Base-by-base conservation (phyloP, 2,113 vertebrate species). In the Lophotis ruficrista region DNA sequence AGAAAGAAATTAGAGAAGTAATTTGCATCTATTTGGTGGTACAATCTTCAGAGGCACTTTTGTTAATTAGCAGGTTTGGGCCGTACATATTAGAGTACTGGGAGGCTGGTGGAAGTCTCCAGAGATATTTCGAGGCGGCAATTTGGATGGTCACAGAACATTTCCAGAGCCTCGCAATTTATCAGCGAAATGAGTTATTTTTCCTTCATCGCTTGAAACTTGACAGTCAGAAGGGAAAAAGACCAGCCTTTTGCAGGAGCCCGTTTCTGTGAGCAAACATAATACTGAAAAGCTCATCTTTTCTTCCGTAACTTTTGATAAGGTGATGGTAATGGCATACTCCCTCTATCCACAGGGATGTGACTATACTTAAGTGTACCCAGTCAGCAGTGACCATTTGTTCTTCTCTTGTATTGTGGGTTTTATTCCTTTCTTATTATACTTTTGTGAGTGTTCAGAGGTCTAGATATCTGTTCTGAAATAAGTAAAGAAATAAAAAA, bases 1-100 rank as follows among this genome's bases (percentile, higher is more conserved):
- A 93, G 76, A 93, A 89, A 92, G 90, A 94, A 96, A 94, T 92
- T 72, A 94, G 81, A 95, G 81, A 80, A 87, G 60, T 71, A 92
- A 94, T 97, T 95, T 96, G 83, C 94, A 96, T 94, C 89, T 96
- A 66, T 93, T 91, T 95, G 80, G 75, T 61, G 43, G 78, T 83
- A 81, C 68, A 84, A 47, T 56, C 89, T 89, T 96, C 92, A 93
- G 94, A 96, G 93, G 81, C 70, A 43, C 75, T 91, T 91, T 28
- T 78, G 78, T 90, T 95, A 96, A 95, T 97, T 94, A 94, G 94
- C 70, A 95, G 82, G 58, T 88, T 91, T 77, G 91, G 83, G 73
- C 82, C 70, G 81, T 45, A 82, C 38, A 5, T 72, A 41, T 66
- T 48, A 58, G 57, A 76, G 64, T 48, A 31, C 62, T 43, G 57